A percentile compares a stretch with the other conserved stretches of the same genome.
Conservation (phyloP, 2,888 invertebrate genomes). For the Nyleta sp. region DNA sequence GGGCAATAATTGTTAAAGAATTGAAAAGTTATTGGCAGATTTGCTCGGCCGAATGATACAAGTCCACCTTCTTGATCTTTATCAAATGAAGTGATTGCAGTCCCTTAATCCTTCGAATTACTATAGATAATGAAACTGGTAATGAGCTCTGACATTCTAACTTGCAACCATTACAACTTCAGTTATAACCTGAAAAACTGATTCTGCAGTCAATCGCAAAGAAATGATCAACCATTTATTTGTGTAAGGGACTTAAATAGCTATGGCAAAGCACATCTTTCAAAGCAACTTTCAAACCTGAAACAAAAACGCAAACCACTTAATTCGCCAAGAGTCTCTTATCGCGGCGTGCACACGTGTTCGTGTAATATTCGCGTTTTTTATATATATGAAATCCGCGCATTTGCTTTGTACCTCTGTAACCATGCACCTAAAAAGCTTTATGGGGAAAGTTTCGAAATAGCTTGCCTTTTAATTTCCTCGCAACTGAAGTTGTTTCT, state of each 20-base stretch:
- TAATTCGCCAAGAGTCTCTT: too few species aligned
- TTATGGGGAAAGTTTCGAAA: constrained; percentile 65
- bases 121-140: not conserved
- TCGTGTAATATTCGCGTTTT: constrained; percentile 38
- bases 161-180: too few species aligned
- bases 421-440: constrained; percentile 57
- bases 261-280: too few species aligned
- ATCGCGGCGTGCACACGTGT: too few species aligned
- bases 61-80: constrained; percentile 1
- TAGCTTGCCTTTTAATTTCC: constrained; percentile 69
- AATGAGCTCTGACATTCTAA: too few species aligned
- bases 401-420: constrained; percentile 33
- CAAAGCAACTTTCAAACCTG: too few species aligned
- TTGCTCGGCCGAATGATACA: not conserved
- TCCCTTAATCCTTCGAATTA: not conserved
- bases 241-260: too few species aligned
- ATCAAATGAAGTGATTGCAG: not conserved
- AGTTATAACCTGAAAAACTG: too few species aligned
- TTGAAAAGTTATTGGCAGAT: constrained; percentile 40
- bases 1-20: constrained; percentile 28
- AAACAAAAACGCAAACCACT: too few species aligned
- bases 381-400: constrained; percentile 11
- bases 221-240: too few species aligned
- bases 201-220: too few species aligned
- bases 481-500: constrained; percentile 54